Conservation (phyloP, 2,113 vertebrate species). For the Pan troglodytes region DNA sequence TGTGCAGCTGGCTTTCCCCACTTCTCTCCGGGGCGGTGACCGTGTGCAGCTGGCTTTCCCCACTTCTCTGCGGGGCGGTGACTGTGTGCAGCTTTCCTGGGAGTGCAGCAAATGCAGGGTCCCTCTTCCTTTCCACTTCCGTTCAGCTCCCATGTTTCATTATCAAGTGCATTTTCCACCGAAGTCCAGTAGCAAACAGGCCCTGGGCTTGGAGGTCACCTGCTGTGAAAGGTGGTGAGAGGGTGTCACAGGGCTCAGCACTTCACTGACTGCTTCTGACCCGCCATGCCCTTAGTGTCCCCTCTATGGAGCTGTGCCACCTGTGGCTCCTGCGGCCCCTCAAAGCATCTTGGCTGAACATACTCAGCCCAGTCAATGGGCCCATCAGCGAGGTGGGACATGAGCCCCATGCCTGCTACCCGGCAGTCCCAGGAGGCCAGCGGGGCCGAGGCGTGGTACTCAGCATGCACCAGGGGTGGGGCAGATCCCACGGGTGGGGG, state of each 20-base stretch:
- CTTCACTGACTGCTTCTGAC: neutral
- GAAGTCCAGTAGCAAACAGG: neutral
- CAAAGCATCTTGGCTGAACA: neutral
- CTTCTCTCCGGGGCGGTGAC: too few species aligned
- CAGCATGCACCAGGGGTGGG: neutral
- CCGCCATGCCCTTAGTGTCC: neutral
- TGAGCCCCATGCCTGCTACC: neutral
- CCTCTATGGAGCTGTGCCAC: neutral
- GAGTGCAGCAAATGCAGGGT: neutral
- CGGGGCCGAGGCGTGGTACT: neutral
- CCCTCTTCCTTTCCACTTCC: neutral
- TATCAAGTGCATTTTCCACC: neutral
- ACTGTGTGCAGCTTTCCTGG: neutral
- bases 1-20: neutral
- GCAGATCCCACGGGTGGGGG: neutral
- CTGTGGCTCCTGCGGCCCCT: neutral
- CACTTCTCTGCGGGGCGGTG: too few species aligned
- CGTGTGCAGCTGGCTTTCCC: neutral
- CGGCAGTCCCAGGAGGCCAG: neutral
- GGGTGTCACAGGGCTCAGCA: neutral
- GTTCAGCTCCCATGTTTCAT: fast-evolving
- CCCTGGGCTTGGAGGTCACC: neutral
- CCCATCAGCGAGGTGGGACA: neutral
- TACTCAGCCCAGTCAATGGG: neutral
- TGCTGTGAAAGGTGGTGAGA: neutral